Percentiles rank a stretch among this genome's conserved stretches.
phyloP scores from a whole-genome alignment of 2,113 vertebrate species.

The Chionodraco myersi region DNA sequence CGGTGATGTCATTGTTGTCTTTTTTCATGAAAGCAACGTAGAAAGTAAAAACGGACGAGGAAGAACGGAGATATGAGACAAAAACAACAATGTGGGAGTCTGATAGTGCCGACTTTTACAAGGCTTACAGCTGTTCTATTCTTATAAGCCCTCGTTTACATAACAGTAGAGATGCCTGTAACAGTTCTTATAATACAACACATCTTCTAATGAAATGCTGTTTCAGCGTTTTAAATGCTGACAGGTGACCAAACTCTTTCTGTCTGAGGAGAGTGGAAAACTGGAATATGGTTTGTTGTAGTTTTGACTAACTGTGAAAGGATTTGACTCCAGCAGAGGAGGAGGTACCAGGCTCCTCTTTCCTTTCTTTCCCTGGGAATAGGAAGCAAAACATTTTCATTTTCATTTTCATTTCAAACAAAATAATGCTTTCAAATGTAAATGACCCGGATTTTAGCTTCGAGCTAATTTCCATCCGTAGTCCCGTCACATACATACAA shows the following conservation, averaged over 20 bases:
- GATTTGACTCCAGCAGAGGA: constrained; percentile 13
- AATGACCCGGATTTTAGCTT: too few species aligned
- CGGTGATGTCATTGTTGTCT: neutral
- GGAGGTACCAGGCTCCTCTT: constrained; percentile 6
- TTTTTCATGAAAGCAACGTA: neutral
- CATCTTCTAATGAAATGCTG: neutral
- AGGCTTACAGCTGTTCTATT: constrained; percentile 5
- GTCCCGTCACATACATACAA: too few species aligned
- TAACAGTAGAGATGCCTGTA: neutral
- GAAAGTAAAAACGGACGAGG: neutral
- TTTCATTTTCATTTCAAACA: too few species aligned
- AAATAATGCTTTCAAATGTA: too few species aligned
- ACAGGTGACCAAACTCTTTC: neutral
- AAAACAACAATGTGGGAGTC: neutral
- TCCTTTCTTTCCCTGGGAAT: constrained; percentile 62
- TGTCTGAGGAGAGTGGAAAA: neutral
- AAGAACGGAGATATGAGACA: neutral
- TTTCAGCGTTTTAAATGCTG: neutral
- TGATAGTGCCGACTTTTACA: neutral
- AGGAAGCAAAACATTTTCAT: constrained; percentile 55
- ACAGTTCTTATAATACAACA: neutral
- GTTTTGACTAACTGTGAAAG: neutral
- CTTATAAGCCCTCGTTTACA: constrained; percentile 1
- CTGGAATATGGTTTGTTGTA: too few species aligned
- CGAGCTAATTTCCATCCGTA: too few species aligned